Percentiles rank a stretch among this genome's conserved stretches.
Evolutionary conservation across 2,797 vertebrate species (phyloP).

Genomic region (Monodelphis domestica): DNA sequence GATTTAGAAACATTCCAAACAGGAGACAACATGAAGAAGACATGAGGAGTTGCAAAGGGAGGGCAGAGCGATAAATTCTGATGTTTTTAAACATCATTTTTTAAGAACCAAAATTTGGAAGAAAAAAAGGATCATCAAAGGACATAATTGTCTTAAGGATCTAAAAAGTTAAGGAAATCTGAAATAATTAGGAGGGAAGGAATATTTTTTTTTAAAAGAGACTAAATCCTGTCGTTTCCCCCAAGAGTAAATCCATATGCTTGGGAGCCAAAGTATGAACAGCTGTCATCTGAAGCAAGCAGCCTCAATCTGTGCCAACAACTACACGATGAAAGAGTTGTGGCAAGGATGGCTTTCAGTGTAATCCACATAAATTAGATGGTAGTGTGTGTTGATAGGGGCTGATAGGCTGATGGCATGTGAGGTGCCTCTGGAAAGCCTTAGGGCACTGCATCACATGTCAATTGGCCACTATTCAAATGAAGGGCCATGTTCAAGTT

Average conservation of each 20-base stretch:
- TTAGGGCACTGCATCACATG: slow-evolving; percentile 92
- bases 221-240: neutral
- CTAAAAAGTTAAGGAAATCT: neutral
- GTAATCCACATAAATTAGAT: slow-evolving; percentile 98
- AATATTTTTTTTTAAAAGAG: neutral
- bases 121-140: too few relatives aligned
- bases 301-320: slow-evolving; percentile 95
- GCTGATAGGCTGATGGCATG: too few relatives aligned
- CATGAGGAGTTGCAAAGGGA: neutral
- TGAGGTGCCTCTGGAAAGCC: slow-evolving; percentile 94
- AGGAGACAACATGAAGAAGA: neutral
- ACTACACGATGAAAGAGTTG: slow-evolving; percentile 99
- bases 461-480: too few relatives aligned
- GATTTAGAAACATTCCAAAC: neutral
- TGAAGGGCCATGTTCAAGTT: too few relatives aligned
- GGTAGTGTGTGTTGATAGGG: slow-evolving; percentile 95
- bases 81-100: neutral
- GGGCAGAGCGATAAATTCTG: too few relatives aligned
- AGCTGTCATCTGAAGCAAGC: too few relatives aligned
- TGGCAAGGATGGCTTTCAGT: slow-evolving; percentile 96
- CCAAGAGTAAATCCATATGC: neutral
- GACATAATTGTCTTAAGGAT: neutral
- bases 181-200: neutral
- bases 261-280: too few relatives aligned
- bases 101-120: neutral